These are phyloP conservation scores for Drosophila setosimentum DNA, from an alignment of 2,888 invertebrate genomes.

Conservation along the genomic window DNA sequence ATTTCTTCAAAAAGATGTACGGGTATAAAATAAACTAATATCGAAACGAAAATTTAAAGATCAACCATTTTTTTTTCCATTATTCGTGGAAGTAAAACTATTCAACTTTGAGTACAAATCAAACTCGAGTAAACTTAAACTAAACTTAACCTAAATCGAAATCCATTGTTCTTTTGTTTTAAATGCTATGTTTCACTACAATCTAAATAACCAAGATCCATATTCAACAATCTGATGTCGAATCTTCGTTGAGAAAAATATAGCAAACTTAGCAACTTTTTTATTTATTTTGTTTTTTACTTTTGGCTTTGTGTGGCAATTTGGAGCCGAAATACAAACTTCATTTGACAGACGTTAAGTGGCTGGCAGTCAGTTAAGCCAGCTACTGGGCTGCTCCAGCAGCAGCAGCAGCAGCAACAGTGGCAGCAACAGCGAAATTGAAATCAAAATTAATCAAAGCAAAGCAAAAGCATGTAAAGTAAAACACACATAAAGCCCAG, in stretches of 20 bases:
- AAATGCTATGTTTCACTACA: background rate
- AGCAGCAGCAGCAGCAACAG: constrained; percentile 26
- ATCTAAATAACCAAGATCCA: background rate
- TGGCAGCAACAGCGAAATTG: constrained; percentile 60
- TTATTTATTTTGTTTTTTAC: background rate
- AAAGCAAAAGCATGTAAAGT: constrained; percentile 45
- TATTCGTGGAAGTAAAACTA: background rate
- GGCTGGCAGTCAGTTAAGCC: constrained; percentile 51
- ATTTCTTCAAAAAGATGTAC: no score
- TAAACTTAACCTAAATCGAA: background rate
- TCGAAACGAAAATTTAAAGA: background rate
- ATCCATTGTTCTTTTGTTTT: background rate
- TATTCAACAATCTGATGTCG: background rate
- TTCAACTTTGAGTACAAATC: background rate
- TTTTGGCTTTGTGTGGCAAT: constrained; percentile 20
- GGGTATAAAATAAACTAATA: background rate
- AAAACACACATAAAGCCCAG: constrained; percentile 23
- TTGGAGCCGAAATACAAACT: constrained; percentile 41
- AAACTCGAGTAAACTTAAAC: background rate
- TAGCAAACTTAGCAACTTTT: background rate
- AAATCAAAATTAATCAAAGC: constrained; percentile 77
- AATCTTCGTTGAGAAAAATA: constrained; percentile 1
- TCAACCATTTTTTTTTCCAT: accelerated
- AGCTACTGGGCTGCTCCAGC: constrained; percentile 56
- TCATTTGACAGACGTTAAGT: constrained; percentile 63